Percentiles rank a stretch among this genome's conserved stretches.
These are phyloP conservation scores for Paramormyrops hopkinsi DNA, from an alignment of 2,797 vertebrate genomes.

Conservation along the genomic window DNA sequence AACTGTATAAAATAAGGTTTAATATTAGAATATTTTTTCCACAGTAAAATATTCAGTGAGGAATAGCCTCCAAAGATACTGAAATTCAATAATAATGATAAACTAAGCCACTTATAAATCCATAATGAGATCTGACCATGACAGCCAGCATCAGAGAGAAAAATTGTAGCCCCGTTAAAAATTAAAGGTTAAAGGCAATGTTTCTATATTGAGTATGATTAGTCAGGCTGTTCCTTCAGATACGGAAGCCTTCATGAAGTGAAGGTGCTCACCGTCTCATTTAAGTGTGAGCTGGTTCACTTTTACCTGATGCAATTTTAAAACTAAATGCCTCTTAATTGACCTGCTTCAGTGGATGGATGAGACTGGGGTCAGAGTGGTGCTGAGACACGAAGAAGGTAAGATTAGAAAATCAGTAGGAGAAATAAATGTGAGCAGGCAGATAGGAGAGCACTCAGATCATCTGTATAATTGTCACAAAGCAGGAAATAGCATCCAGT, in stretches of 20 bases:
- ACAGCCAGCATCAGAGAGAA: slow-evolving; percentile 16
- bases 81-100: slow-evolving; percentile 25
- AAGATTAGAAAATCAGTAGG: slow-evolving; percentile 47
- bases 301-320: background rate
- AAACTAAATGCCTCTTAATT: slow-evolving; percentile 13
- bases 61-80: background rate
- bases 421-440: slow-evolving; percentile 48
- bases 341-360: background rate
- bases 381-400: slow-evolving; percentile 10
- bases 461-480: slow-evolving; percentile 47
- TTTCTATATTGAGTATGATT: background rate
- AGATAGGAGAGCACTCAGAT: slow-evolving; percentile 50
- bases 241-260: background rate
- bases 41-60: background rate
- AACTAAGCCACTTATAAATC: slow-evolving; percentile 19
- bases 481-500: background rate
- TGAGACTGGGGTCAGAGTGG: background rate
- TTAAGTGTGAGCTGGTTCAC: background rate
- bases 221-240: background rate
- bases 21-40: slow-evolving; percentile 6
- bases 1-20: background rate
- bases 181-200: slow-evolving; percentile 5
- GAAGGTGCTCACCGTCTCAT: background rate
- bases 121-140: slow-evolving; percentile 24
- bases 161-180: background rate